phyloP scores from a whole-genome alignment of 2,113 vertebrate species.

The Serinus canaria region DNA sequence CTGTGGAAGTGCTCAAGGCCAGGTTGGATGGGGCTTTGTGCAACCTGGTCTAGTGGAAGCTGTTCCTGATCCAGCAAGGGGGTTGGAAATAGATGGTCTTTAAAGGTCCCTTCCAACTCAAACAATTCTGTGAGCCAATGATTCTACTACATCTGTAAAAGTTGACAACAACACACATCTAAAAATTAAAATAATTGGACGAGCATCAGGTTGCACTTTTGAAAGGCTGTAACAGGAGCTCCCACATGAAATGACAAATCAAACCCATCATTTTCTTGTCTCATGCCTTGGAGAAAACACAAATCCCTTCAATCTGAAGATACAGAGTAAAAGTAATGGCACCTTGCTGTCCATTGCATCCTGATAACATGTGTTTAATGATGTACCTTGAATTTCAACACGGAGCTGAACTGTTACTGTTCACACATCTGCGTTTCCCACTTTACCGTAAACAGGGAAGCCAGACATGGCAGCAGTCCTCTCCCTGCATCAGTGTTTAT shows the following conservation, averaged over 20 bases:
- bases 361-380: neutral
- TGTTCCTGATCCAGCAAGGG: neutral
- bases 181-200: neutral
- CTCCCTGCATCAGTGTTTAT: conserved; percentile 13
- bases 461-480: neutral
- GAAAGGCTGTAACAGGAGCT: neutral
- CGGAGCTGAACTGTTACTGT: neutral
- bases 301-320: neutral
- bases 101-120: neutral
- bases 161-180: neutral
- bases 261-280: neutral
- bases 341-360: too few species aligned
- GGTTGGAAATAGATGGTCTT: neutral
- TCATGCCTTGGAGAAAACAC: neutral
- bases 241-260: neutral
- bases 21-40: neutral
- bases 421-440: neutral
- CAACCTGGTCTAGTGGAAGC: neutral
- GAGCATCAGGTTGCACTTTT: neutral
- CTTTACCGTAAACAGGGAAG: neutral
- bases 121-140: neutral
- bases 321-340: neutral
- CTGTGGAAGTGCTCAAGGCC: neutral
- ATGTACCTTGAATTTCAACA: neutral
- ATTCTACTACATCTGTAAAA: neutral